Evolutionary conservation across 1,140 invertebrate species (phyloP).

Genomic region (Trichogramma pretiosum): DNA sequence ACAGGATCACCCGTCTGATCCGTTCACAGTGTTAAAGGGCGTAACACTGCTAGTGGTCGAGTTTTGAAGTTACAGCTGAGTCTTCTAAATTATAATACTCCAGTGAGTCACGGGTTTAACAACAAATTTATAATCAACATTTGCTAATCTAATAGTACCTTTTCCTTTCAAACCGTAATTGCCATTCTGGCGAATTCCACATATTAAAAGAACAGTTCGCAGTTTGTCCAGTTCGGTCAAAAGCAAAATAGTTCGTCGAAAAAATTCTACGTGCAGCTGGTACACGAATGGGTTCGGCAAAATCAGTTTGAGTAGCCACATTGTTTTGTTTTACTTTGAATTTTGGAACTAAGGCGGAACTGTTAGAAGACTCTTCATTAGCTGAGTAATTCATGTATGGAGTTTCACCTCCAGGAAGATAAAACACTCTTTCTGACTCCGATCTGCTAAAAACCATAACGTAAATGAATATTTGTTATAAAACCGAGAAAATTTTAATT

Average conservation of each 20-base stretch:
- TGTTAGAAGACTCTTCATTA: too few relatives aligned
- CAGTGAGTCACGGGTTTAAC: too few relatives aligned
- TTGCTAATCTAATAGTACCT: too few relatives aligned
- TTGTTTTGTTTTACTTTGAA: constrained; percentile 49
- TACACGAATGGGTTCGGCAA: constrained; percentile 42
- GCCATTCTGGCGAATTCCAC: constrained; percentile 30
- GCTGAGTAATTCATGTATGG: constrained; percentile 49
- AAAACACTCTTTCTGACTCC: constrained; percentile 38
- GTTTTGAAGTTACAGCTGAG: constrained; percentile 43
- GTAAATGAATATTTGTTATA: background rate
- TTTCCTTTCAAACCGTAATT: constrained; percentile 40
- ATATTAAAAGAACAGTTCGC: constrained; percentile 30
- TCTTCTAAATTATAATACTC: constrained; percentile 27
- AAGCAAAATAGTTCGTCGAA: too few relatives aligned
- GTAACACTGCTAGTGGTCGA: constrained; percentile 36
- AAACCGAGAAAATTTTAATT: background rate
- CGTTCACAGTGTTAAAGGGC: constrained; percentile 40
- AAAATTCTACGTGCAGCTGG: constrained; percentile 37
- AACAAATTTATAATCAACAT: too few relatives aligned
- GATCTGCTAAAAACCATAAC: constrained; percentile 23
- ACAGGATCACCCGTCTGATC: too few relatives aligned
- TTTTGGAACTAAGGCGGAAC: constrained; percentile 48
- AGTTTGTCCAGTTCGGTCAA: too few relatives aligned
- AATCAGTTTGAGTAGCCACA: constrained; percentile 51
- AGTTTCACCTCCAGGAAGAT: constrained; percentile 41